A percentile compares a stretch with the other conserved stretches of the same genome.
Evolutionary conservation across 2,888 invertebrate species (phyloP).

Genomic region (Spilosoma lubricipeda): DNA sequence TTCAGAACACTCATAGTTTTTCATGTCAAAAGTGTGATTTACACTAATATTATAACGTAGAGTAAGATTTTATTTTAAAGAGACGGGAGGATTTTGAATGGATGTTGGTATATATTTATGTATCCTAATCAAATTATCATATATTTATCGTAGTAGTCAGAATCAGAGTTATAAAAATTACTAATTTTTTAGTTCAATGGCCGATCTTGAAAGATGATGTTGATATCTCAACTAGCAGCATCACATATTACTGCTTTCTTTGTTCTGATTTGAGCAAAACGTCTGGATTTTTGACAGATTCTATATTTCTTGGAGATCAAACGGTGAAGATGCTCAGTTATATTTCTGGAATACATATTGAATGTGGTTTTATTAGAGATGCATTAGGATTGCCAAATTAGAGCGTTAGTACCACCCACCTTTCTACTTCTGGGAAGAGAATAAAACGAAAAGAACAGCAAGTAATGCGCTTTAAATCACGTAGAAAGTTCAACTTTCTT

Average conservation of each 20-base stretch:
- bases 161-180: conserved; percentile 11
- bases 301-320: conserved; percentile 6
- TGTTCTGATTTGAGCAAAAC: background rate
- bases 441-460: no score
- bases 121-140: conserved; percentile 24
- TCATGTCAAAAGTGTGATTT: background rate
- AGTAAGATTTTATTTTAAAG: background rate
- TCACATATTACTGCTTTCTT: conserved; percentile 8
- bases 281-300: background rate
- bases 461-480: background rate
- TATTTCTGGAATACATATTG: background rate
- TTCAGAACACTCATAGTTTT: background rate
- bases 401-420: background rate
- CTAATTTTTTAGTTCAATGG: conserved; percentile 1
- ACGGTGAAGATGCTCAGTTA: background rate
- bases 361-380: background rate
- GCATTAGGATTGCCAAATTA: background rate
- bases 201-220: background rate
- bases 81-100: background rate
- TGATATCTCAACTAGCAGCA: conserved; percentile 7
- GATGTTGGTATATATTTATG: conserved; percentile 24
- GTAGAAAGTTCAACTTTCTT: background rate
- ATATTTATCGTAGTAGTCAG: conserved; percentile 14
- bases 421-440: background rate
- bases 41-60: background rate